Evolutionary conservation across 2,113 vertebrate species (phyloP).

Genomic region (Scalopus aquaticus): DNA sequence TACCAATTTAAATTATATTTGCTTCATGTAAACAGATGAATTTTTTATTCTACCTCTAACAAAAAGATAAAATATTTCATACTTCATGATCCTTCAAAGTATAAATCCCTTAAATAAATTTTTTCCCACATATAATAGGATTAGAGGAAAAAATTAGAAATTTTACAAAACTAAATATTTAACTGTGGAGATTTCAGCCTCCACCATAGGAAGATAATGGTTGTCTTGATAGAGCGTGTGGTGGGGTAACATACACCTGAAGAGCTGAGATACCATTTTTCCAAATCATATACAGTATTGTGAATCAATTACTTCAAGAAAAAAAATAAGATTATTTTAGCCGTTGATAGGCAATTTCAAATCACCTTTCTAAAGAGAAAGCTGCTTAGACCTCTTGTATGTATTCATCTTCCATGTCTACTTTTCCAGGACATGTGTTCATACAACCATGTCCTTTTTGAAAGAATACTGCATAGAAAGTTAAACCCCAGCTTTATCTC

Average conservation of each 20-base stretch:
- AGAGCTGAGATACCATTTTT: too few relatives aligned
- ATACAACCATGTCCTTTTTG: background rate
- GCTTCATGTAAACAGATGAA: background rate
- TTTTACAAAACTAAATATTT: slow-evolving; percentile 4
- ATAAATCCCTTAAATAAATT: background rate
- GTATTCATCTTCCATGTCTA: background rate
- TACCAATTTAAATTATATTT: slow-evolving; percentile 12
- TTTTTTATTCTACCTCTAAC: background rate
- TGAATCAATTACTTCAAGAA: background rate
- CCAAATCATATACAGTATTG: too few relatives aligned
- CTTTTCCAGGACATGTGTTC: background rate
- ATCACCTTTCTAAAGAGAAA: background rate
- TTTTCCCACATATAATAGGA: background rate
- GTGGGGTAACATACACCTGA: too few relatives aligned
- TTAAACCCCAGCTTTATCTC: background rate
- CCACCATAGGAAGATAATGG: too few relatives aligned
- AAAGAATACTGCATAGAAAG: slow-evolving; percentile 19
- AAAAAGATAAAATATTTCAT: background rate
- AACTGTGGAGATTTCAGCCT: background rate
- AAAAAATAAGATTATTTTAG: background rate
- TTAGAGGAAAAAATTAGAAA: background rate
- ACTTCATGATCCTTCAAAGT: slow-evolving; percentile 6
- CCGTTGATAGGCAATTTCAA: background rate
- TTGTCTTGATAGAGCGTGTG: too few relatives aligned
- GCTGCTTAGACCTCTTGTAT: background rate